These are phyloP conservation scores for Aphrocallistes beatrix DNA, from an alignment of 37 sponge, comb jelly and placozoan genomes.

Conservation along the genomic window DNA sequence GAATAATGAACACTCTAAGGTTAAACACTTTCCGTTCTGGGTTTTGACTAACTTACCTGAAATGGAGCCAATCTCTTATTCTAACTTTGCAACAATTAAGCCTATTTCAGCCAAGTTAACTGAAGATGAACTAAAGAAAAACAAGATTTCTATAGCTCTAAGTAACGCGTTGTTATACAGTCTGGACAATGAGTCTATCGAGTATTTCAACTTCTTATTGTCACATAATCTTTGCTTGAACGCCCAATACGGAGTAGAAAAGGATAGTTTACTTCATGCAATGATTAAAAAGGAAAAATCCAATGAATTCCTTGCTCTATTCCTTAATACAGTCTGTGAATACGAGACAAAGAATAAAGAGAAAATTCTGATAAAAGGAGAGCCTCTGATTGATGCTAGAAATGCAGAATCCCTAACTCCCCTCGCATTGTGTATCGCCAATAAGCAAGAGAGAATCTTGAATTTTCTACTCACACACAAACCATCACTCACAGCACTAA, in stretches of 20 bases:
- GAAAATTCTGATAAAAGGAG: not conserved
- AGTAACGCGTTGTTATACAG: not conserved
- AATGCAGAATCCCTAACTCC: not conserved
- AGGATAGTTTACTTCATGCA: not conserved
- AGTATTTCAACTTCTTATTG: not conserved
- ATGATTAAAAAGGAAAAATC: not conserved
- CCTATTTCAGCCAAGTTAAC: too few species aligned
- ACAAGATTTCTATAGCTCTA: not conserved
- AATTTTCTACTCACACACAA: not conserved
- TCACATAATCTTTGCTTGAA: not conserved
- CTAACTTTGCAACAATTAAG: too few species aligned
- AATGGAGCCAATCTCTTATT: not conserved
- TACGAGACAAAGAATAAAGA: not conserved
- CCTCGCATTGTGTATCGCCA: not conserved
- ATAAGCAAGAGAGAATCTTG: not conserved
- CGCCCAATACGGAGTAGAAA: not conserved
- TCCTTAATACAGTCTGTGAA: not conserved
- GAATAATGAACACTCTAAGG: too few species aligned
- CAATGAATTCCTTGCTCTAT: not conserved
- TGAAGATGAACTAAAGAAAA: too few species aligned
- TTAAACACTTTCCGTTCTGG: not conserved
- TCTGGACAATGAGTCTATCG: not conserved
- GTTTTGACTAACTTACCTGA: not conserved
- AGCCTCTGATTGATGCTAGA: not conserved
- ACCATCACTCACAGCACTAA: not conserved